Conservation (phyloP, 2,113 vertebrate species). For the Nestor notabilis region DNA sequence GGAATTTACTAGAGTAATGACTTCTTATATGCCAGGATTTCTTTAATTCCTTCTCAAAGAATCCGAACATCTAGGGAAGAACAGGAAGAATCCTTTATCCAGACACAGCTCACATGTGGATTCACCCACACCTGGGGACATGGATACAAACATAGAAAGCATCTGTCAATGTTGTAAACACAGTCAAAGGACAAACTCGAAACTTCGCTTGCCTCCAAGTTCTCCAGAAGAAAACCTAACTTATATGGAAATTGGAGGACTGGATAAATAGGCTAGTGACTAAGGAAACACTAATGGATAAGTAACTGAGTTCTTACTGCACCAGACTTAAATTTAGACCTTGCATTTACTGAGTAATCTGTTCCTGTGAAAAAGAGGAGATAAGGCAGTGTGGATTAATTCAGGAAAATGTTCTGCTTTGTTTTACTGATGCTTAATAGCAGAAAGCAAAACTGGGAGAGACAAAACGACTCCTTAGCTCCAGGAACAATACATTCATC, state of each 20-base stretch:
- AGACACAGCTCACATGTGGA: background rate
- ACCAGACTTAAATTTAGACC: background rate
- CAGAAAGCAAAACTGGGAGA: background rate
- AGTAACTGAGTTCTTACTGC: background rate
- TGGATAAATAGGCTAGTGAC: background rate
- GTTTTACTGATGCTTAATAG: background rate
- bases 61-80: background rate
- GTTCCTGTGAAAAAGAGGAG: background rate
- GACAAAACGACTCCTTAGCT: background rate
- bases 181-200: background rate
- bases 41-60: background rate
- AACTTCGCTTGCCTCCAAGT: background rate
- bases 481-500: background rate
- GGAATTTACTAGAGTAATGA: background rate
- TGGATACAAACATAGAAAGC: background rate
- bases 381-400: background rate
- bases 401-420: background rate
- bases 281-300: background rate
- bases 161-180: background rate
- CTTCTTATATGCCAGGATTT: background rate
- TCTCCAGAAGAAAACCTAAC: background rate
- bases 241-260: background rate
- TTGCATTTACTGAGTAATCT: background rate
- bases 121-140: background rate
- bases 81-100: background rate